A percentile compares a stretch with the other conserved stretches of the same genome.
These are phyloP conservation scores for Pristionchus entomophagus DNA, from an alignment of 2,888 invertebrate genomes.

Conservation along the genomic window DNA sequence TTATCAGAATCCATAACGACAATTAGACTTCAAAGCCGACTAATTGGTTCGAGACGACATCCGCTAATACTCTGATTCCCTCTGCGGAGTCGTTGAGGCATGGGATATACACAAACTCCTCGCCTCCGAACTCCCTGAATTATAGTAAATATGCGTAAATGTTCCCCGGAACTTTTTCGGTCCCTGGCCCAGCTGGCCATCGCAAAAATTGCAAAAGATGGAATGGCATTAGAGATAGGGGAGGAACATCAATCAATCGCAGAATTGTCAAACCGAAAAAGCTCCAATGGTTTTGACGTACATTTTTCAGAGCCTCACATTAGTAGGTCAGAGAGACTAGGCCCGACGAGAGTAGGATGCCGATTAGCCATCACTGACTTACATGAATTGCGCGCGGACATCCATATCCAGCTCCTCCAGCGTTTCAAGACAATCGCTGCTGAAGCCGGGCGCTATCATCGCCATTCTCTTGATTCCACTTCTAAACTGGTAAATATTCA, in stretches of 20 bases:
- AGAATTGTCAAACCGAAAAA: no score
- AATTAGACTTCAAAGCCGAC: neutral
- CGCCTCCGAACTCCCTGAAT: conserved; percentile 47
- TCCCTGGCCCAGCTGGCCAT: neutral
- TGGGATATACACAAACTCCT: conserved; percentile 46
- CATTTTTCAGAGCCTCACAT: no score
- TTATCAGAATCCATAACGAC: no score
- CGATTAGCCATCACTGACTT: neutral
- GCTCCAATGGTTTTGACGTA: no score
- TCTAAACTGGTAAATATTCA: neutral
- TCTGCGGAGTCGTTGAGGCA: conserved; percentile 49
- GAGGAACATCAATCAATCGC: no score
- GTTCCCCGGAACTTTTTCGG: neutral
- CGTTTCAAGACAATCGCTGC: conserved; percentile 49
- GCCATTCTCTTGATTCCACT: conserved; percentile 47
- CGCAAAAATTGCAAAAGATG: no score
- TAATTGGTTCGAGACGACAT: neutral
- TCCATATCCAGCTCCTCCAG: conserved; percentile 51
- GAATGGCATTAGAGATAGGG: no score
- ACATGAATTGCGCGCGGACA: conserved; percentile 49
- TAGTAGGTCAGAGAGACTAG: no score
- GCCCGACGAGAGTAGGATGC: neutral
- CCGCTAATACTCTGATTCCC: conserved; percentile 48
- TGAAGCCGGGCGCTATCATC: conserved; percentile 51
- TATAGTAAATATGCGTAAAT: neutral